Evolutionary conservation across 1,140 invertebrate genomes (phyloP), one percentile per base, ranked within the genome.

Genomic region (Anagrus nilaparvatae): DNA sequence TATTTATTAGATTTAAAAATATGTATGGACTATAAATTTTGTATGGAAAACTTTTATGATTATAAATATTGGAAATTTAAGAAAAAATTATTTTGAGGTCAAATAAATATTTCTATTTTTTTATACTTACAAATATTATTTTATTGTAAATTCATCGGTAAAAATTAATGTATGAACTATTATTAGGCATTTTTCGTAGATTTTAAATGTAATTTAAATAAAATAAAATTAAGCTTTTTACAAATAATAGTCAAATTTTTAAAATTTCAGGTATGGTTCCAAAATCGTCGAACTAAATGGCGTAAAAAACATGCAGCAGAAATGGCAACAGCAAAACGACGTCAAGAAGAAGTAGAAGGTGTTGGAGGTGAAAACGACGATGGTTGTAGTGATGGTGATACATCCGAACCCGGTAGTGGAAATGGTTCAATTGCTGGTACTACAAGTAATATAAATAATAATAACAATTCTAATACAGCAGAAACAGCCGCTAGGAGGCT

Each of bases 251-350:
- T 18, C 6, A 19, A 19, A 39, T 40, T 10, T 40, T 32, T 25
- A 30, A 33, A 13, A 51, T 77, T 76, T 28, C 77, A 99, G 95
- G 96, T 99, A 28, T 99, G 96, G 96, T 99, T 99, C 72, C 96
- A 99, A 73, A 99, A 99, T 69, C 78, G 96, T 63, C 75, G 96
- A 60, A 99, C 95, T 54, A 99, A 99, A 76, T 98, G 95, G 95
- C 75, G 96, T 56, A 99, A 99, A 78, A 94, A 94, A 65, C 93
- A 98, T 73, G 94, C 95, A 1, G 95, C 94, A 3, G 95, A 98
- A 74, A 95, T 97, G 91, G 94, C 94, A 35, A 93, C 91, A 18
- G 92, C 92, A 5, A 97, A 97, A 67, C 79, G 91, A 60, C 89
- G 93, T 64, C 92, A 97, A 61, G 92, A 96, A 65, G 88, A 93